These are phyloP conservation scores for Drosophila barbarae DNA, from an alignment of 2,888 invertebrate species.

Conservation along the genomic window DNA sequence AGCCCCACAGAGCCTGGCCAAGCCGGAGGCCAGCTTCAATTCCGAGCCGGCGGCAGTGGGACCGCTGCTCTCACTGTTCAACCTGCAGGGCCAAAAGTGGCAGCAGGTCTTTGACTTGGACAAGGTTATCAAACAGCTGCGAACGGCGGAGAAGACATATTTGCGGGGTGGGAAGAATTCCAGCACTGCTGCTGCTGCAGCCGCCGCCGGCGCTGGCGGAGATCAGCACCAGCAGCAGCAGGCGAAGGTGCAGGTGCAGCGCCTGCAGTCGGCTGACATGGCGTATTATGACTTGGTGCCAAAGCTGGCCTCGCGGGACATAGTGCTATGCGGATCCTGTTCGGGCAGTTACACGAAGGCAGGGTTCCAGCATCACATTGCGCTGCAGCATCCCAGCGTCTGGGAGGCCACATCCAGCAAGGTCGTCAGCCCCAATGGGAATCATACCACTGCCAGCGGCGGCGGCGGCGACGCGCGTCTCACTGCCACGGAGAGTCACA, in stretches of 20 bases:
- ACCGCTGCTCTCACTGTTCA: constrained; percentile 24
- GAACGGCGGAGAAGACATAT: constrained; percentile 70
- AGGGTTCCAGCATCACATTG: constrained; percentile 87
- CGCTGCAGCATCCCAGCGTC: constrained; percentile 80
- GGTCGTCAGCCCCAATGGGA: constrained; percentile 30
- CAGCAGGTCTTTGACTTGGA: constrained; percentile 75
- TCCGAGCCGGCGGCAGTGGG: constrained; percentile 14
- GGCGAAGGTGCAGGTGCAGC: constrained; percentile 78
- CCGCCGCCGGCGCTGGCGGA: constrained; percentile 13
- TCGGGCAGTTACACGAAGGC: constrained; percentile 88
- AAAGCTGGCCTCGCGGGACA: constrained; percentile 87
- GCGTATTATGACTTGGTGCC: constrained; percentile 89
- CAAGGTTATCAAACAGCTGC: constrained; percentile 73
- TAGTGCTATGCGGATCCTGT: constrained; percentile 89
- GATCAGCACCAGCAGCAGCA: constrained; percentile 17
- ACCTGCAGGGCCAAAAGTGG: constrained; percentile 75
- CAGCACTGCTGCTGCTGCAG: background rate
- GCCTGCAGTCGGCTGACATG: constrained; percentile 84
- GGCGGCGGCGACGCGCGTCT: constrained; percentile 28
- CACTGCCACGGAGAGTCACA: constrained; percentile 36
- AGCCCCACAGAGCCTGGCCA: constrained; percentile 46
- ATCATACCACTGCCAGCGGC: constrained; percentile 2
- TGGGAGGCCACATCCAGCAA: constrained; percentile 71
- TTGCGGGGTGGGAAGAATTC: constrained; percentile 51
- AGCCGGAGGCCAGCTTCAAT: constrained; percentile 28